These are phyloP conservation scores for Cyanocitta stelleri DNA, from an alignment of 2,113 vertebrate species.

Conservation along the genomic window DNA sequence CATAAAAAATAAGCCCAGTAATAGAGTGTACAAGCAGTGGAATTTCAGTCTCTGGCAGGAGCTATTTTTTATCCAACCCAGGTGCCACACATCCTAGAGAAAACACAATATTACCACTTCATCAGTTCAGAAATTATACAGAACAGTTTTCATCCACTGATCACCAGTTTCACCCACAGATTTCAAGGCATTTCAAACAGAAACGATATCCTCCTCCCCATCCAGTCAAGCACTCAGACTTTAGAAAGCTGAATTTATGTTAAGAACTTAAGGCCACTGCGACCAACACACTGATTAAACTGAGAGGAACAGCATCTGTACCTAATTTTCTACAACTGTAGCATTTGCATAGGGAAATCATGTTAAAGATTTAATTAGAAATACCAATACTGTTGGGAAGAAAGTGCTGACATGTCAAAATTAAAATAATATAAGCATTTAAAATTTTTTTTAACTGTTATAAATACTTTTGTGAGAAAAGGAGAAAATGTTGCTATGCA, in stretches of 20 bases:
- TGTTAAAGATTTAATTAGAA: background rate
- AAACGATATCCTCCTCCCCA: background rate
- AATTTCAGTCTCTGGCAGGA: background rate
- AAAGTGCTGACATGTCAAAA: background rate
- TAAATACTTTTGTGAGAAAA: background rate
- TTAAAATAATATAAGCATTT: background rate
- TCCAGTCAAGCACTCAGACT: background rate
- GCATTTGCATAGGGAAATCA: background rate
- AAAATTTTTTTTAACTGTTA: background rate
- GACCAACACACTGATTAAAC: background rate
- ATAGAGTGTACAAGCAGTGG: background rate
- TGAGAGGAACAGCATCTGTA: background rate
- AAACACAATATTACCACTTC: background rate
- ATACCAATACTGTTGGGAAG: background rate
- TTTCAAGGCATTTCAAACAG: background rate
- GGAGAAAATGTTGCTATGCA: background rate
- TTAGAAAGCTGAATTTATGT: background rate
- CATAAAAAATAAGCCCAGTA: background rate
- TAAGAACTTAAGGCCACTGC: background rate
- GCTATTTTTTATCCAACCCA: background rate
- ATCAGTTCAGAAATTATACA: background rate
- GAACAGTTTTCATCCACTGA: background rate
- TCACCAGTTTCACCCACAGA: background rate
- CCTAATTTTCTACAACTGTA: background rate
- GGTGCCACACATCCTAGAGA: background rate